Evolutionary conservation across 2,113 vertebrate species (phyloP), one percentile per base, ranked within the genome.

Genomic region (Hydrolagus affinis): DNA sequence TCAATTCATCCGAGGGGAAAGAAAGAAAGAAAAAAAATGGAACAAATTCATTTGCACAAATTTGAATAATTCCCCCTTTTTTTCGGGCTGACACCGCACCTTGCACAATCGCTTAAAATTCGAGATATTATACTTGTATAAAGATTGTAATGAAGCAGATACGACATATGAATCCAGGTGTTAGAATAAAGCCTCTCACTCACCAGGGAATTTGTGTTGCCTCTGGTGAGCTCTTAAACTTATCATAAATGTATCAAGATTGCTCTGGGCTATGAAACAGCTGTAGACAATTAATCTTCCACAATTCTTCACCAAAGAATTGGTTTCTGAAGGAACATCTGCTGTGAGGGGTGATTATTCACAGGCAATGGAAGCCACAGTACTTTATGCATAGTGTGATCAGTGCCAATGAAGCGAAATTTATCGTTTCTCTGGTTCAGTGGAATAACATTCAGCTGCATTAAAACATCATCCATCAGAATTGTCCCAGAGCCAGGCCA

Each of bases 241-340:
- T 96, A 97, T 98, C 97, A 97, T 96, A 98, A 99, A 99, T 97
- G 96, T 97, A 98, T 98, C 97, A 98, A 97, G 97, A 98, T 98
- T 96, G 96, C 96, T 94, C 94, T 95, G 95, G 95, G 96, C 97
- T 96, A 97, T 96, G 96, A 98, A 98, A 98, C 97, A 99, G 97
- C 97, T 99, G 97, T 95, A 99, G 96, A 97, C 96, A 97, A 99
- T 99, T 98, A 97, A 97, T 98, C 97, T 98, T 96, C 95, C 94
- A 95, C 96, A 96, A 96, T 97, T 96, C 96, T 96, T 95, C 95
- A 87, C 95, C 94, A 87, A 96, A 96, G 96, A 98, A 98, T 98
- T 96, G 95, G 94, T 96, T 96, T 95, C 93, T 94, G 66, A 92
- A 96, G 96, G 91, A 97, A 97, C 96, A 98, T 98, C 97, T 98